phyloP scores from a whole-genome alignment of 2,797 vertebrate species.

The Lutjanus campechanus region DNA sequence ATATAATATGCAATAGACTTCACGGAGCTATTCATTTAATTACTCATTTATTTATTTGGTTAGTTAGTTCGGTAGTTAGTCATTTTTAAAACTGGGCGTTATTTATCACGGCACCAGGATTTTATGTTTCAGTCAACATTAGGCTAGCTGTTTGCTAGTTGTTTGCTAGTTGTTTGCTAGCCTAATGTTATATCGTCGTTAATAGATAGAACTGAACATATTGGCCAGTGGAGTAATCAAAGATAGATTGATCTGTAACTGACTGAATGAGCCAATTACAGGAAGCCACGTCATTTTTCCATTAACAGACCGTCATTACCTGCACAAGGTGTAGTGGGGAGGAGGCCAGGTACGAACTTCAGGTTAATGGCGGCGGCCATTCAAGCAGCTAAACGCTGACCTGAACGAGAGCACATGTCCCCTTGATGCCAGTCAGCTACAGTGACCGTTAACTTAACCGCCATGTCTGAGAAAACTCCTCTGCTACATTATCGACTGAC shows the following conservation, averaged over 20 bases:
- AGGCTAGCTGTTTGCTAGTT: no score
- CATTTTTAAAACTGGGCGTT: neutral
- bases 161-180: neutral
- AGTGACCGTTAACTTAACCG: no score
- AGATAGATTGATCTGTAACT: neutral
- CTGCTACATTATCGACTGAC: conserved; percentile 69
- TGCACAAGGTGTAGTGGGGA: neutral
- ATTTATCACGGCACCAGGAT: no score
- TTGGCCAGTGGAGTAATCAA: neutral
- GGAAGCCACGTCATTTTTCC: conserved; percentile 19
- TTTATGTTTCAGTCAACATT: no score
- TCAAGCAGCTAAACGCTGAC: neutral
- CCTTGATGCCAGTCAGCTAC: neutral
- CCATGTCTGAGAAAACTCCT: conserved; percentile 72
- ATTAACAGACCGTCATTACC: conserved; percentile 15
- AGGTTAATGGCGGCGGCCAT: neutral
- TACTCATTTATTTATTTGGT: neutral
- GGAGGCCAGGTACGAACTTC: no score
- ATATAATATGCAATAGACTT: conserved; percentile 23
- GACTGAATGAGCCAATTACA: conserved; percentile 12
- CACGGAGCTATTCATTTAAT: neutral
- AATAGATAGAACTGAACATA: neutral
- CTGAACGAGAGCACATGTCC: accelerated
- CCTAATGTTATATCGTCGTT: neutral
- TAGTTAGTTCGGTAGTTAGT: neutral